Evolutionary conservation across 1,140 invertebrate species (phyloP), one percentile per base, ranked within the genome.

Genomic region (Drosophila equinoxialis): DNA sequence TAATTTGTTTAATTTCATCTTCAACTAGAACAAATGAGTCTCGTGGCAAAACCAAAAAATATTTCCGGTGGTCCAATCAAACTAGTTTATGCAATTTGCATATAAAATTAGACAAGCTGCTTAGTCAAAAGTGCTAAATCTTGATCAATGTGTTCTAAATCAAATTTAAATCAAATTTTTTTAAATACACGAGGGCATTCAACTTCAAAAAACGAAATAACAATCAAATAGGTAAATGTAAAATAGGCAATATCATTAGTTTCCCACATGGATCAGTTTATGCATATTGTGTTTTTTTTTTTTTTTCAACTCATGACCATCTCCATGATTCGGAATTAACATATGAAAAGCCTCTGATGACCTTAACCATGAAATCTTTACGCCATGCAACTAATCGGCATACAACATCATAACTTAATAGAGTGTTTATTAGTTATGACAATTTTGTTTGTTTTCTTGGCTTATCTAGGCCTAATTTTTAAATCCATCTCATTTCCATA

Each of bases 91-190:
- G 11, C n/a, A 11, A 86, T 86, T 83, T 86, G 66, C 69, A 86
- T 87, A 71, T 87, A 58, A 79, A 79, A 87, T 87, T 75, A 20
- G 64, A 42, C 20, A 23, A 59, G 57, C 64, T 54, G 30, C 26
- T n/a, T 61, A 17, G 26, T 33, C 63, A 48, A 37, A 83, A 87
- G 63, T 77, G 73, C 51, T 23, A 58, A 30, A 17, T 69, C 67
- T 61, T 26, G 74, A 61, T 68, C 55, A 59, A 39, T 55, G 68
- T 55, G 68, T 87, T 83, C 83, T 86, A 89, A 87, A 77, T 84
- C 81, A 80, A 30, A 30, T 73, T 74, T 71, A 64, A 66, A 65
- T 41, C 26, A 68, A 74, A 66, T 72, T 76, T 37, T 37, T 37
- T 11, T 1, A 37, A 26, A 58, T 2, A 35, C n/a, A 67, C 66